These are phyloP conservation scores for Campoplex capitator DNA, from an alignment of 2,888 invertebrate genomes.

Conservation along the genomic window DNA sequence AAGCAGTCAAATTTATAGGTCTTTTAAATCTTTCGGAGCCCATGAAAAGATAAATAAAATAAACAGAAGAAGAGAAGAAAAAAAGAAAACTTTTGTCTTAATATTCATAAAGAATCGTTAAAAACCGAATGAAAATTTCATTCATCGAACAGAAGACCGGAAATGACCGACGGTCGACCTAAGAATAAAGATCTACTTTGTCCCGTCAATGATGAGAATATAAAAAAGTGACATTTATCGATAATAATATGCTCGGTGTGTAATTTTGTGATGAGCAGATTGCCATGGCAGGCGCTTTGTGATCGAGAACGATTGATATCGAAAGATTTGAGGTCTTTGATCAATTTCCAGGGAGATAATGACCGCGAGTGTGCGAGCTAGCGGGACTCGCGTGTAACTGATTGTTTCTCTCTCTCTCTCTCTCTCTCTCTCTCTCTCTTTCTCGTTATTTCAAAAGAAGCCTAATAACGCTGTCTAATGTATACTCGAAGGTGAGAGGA, in stretches of 20 bases:
- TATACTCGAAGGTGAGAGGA: conserved; percentile 33
- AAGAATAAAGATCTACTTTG: conserved; percentile 6
- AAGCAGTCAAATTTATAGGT: conserved; percentile 70
- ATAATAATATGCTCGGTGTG: conserved; percentile 5
- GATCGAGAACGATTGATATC: conserved; percentile 43
- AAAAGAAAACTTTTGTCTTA: neutral
- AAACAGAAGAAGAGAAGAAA: neutral
- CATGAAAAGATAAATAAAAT: neutral
- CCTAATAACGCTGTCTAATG: conserved; percentile 47
- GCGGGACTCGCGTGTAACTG: conserved; percentile 51
- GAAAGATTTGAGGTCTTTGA: neutral
- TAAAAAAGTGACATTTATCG: conserved; percentile 10
- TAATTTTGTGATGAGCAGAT: conserved; percentile 1
- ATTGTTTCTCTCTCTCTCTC: conserved; percentile 5
- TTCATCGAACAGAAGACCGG: neutral
- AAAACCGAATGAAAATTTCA: neutral
- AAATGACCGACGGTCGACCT: neutral
- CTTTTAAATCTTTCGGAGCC: neutral
- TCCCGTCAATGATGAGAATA: neutral
- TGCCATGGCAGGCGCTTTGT: conserved; percentile 7
- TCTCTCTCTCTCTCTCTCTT: neutral
- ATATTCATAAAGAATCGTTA: neutral
- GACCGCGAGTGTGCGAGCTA: conserved; percentile 51
- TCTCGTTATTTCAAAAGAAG: conserved; percentile 11
- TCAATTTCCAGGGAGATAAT: conserved; percentile 53